Evolutionary conservation across 2,888 invertebrate genomes (phyloP).

Genomic region (Conchocele bisecta): DNA sequence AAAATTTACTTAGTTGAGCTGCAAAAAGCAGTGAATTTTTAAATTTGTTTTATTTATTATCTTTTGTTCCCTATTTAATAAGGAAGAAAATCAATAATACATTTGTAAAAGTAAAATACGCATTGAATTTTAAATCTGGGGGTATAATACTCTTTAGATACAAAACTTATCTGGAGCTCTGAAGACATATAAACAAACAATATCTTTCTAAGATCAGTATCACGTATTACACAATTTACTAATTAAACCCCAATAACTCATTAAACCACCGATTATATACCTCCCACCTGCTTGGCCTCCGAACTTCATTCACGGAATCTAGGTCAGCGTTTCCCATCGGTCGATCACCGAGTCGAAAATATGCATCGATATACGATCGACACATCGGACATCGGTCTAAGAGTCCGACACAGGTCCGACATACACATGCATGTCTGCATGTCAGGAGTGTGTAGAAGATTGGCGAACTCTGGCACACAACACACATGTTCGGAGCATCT

Average conservation of each 20-base stretch:
- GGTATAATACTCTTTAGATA: no score
- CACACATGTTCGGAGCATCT: slow-evolving; percentile 84
- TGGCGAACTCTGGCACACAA: slow-evolving; percentile 91
- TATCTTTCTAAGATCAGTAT: background rate
- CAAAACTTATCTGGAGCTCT: no score
- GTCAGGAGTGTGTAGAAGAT: slow-evolving; percentile 91
- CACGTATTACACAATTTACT: background rate
- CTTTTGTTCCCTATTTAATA: no score
- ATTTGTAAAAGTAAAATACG: no score
- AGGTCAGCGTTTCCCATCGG: background rate
- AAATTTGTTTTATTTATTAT: no score
- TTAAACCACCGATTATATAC: slow-evolving; percentile 62
- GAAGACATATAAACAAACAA: no score
- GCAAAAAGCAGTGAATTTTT: no score
- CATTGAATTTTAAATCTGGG: no score
- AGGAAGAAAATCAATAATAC: no score
- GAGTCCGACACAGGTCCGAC: slow-evolving; percentile 90
- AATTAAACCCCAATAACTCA: slow-evolving; percentile 64
- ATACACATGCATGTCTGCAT: slow-evolving; percentile 93
- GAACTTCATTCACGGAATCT: slow-evolving; percentile 6
- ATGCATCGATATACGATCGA: slow-evolving; percentile 91
- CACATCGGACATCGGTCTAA: slow-evolving; percentile 94
- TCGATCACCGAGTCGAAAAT: slow-evolving; percentile 84
- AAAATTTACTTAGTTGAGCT: no score
- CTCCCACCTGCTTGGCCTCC: slow-evolving; percentile 52